A percentile compares a stretch with the other conserved stretches of the same genome.
Evolutionary conservation across 1,140 invertebrate species (phyloP).

Genomic region (Pomacea maculata): DNA sequence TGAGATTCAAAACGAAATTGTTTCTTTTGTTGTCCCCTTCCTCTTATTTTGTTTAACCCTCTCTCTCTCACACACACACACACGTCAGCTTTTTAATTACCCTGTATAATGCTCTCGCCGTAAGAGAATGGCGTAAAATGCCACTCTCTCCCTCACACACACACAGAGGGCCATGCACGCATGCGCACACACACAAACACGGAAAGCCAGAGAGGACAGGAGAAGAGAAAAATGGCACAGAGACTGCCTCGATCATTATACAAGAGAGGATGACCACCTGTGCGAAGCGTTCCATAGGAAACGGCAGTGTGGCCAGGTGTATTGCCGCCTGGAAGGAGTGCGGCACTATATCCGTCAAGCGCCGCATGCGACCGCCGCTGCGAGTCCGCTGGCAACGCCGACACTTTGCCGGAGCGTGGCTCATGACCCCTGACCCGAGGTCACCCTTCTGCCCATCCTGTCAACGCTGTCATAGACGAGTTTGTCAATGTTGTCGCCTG

Average conservation of each 20-base stretch:
- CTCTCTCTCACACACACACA: not conserved
- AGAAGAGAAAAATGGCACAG: not conserved
- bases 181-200: conserved; percentile 15
- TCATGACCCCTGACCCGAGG: conserved; percentile 17
- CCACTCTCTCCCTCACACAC: too few species aligned
- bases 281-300: conserved; percentile 7
- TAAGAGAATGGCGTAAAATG: too few species aligned
- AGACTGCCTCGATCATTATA: not conserved
- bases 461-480: not conserved
- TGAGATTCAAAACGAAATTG: too few species aligned
- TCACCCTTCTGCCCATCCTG: conserved; percentile 3
- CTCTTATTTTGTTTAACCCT: too few species aligned
- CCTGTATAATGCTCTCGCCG: too few species aligned
- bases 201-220: not conserved
- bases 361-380: conserved; percentile 11
- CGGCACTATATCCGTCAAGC: conserved; percentile 25
- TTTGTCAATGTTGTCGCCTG: too few species aligned
- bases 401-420: conserved; percentile 10
- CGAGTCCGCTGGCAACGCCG: conserved; percentile 11
- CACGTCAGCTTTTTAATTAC: too few species aligned
- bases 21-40: too few species aligned
- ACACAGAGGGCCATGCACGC: not conserved
- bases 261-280: conserved; percentile 20
- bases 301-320: conserved; percentile 17
- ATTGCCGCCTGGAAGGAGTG: conserved; percentile 22